Percentiles rank a stretch among this genome's conserved stretches.
These are phyloP conservation scores for Sebastes steindachneri DNA, from an alignment of 2,797 vertebrate species.

Conservation along the genomic window DNA sequence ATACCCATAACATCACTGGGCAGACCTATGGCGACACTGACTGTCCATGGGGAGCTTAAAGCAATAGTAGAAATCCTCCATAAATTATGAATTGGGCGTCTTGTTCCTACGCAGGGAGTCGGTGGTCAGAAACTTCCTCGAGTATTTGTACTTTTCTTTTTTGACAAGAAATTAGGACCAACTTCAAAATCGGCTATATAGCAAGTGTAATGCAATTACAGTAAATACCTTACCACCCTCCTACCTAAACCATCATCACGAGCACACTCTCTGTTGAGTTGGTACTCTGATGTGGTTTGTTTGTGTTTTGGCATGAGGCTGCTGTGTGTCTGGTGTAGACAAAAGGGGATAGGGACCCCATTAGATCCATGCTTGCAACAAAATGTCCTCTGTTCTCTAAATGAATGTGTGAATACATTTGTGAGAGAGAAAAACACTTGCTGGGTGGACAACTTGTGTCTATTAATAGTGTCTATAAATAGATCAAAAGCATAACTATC, in stretches of 20 bases:
- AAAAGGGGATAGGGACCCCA: conserved; percentile 58
- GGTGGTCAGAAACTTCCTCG: not conserved
- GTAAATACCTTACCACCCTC: not conserved
- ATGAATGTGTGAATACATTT: conserved; percentile 63
- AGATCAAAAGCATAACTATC: conserved; percentile 37
- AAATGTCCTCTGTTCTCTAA: conserved; percentile 63
- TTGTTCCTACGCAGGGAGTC: not conserved
- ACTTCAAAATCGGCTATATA: not conserved
- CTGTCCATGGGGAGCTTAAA: not conserved
- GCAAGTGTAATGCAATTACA: not conserved
- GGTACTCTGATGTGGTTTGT: conserved; percentile 22
- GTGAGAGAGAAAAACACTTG: conserved; percentile 50
- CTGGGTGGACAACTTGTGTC: conserved; percentile 33
- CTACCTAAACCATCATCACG: not conserved
- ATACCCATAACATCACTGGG: conserved; percentile 24
- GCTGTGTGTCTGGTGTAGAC: conserved; percentile 47
- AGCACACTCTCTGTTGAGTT: not conserved
- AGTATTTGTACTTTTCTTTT: not conserved
- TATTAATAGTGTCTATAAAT: conserved; percentile 72
- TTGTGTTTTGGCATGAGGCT: conserved; percentile 51
- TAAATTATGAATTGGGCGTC: not conserved
- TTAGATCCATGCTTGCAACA: conserved; percentile 61
- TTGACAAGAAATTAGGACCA: not conserved
- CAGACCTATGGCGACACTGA: not conserved
- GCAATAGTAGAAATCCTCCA: not conserved